Evolutionary conservation across 2,888 invertebrate genomes (phyloP), one percentile per base, ranked within the genome.

Genomic region (Harpalus rubripes): DNA sequence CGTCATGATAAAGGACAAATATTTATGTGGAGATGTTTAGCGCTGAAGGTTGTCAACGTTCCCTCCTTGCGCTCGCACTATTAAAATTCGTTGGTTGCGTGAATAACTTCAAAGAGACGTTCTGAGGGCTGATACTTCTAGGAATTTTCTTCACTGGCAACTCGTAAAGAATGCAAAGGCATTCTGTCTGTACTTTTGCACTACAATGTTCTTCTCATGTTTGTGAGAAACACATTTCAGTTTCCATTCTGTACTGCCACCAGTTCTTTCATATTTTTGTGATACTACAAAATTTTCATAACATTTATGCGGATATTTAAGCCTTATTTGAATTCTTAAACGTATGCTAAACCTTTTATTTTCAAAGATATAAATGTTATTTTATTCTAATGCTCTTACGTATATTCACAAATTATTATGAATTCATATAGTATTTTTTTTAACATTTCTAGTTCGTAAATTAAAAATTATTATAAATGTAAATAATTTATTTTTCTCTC

Each of bases 11-110:
- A 52, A 52, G 44, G 44, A 52, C 44, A 52, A 52, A 52, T 12
- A 52, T 52, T 52, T 52, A 52, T 52, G 44, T 32, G 12, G 44
- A 10, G 44, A 52, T 52, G 44, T 52, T 52, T 52, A 52, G 44
- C 44, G 10, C 32, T 32, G 44, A 12, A 10, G 44, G 44, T 12
- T 12, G 44, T 12, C 8, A 52, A 12, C 44, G 32, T 52, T 52
- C 44, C 44, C 10, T 52, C 44, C 12, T 32, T 32, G 32, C 32
- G 6, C 58, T 78, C 56, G 58, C 78, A 79, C 79, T 79, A 79
- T 79, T 79, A 79, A 79, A 79, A 79, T 79, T 79, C 59, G 79
- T 61, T 79, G 79, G 79, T 79, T 79, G 79, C 39, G 59, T 79
- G 79, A 79, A 79, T 79, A 79, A 79, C 79, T 59, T 79, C 79